phyloP scores from a whole-genome alignment of 2,113 vertebrate genomes.

The Brachirus orientalis region DNA sequence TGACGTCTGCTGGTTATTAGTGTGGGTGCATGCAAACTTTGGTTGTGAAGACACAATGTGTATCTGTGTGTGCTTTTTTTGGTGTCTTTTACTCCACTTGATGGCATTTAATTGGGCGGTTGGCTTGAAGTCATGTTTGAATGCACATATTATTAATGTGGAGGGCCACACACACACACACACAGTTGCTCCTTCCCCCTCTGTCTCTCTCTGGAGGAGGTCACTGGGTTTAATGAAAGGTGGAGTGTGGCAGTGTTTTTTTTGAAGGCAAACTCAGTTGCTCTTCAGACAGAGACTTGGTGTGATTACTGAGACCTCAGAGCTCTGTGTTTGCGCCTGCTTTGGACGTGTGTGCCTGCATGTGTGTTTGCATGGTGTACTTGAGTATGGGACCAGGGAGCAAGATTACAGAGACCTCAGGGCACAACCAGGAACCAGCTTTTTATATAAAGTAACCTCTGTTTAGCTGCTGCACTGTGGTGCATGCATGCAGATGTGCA shows the following conservation, averaged over 20 bases:
- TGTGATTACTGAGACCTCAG: constrained; percentile 73
- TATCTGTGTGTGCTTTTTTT: constrained; percentile 9
- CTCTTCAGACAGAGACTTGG: constrained; percentile 60
- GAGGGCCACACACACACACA: constrained; percentile 35
- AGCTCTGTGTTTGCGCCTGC: constrained; percentile 38
- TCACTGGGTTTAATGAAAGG: constrained; percentile 73
- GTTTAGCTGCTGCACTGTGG: constrained; percentile 69
- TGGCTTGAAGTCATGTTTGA: constrained; percentile 56
- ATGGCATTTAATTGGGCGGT: constrained; percentile 50
- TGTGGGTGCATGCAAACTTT: constrained; percentile 23
- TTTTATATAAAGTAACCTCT: constrained; percentile 78
- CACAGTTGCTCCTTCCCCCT: not conserved
- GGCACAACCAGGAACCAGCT: constrained; percentile 70
- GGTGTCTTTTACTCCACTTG: constrained; percentile 21
- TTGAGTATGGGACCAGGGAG: constrained; percentile 47
- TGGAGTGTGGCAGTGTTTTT: constrained; percentile 68
- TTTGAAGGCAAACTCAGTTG: constrained; percentile 56
- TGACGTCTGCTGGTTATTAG: constrained; percentile 24
- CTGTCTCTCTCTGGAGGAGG: constrained; percentile 45
- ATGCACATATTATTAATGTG: constrained; percentile 68
- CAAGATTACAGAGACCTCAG: constrained; percentile 70
- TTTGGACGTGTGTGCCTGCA: constrained; percentile 9
- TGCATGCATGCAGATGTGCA: constrained; percentile 51
- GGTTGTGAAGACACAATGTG: constrained; percentile 18
- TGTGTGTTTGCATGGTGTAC: constrained; percentile 12